Conservation (phyloP, 2,888 invertebrate species). For the Corbicula japonica region DNA sequence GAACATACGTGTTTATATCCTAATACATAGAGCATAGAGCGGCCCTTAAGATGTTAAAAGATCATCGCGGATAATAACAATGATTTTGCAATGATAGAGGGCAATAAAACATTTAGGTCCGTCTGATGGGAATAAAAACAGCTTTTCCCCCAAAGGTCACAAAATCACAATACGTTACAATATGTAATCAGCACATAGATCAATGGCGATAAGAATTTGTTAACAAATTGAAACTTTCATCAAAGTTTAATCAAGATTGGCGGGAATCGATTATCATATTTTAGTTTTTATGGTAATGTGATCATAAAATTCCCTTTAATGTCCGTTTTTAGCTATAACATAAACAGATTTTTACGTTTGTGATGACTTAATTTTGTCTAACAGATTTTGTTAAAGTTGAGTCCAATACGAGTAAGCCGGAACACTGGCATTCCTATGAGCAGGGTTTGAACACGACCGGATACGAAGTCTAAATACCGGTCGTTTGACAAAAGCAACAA, state of each 20-base stretch:
- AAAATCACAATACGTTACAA: constrained; percentile 43
- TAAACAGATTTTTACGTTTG: no score
- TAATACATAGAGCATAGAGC: constrained; percentile 51
- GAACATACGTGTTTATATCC: constrained; percentile 64
- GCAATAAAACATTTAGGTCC: constrained; percentile 50
- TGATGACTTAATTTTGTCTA: no score
- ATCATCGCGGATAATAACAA: constrained; percentile 58
- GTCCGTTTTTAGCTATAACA: neutral
- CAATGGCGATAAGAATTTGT: constrained; percentile 32
- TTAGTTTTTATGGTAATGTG: no score
- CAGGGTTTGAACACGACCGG: no score
- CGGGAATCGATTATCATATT: constrained; percentile 35
- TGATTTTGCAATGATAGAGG: constrained; percentile 61
- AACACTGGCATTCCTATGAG: no score
- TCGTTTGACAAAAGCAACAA: no score
- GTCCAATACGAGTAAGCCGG: no score
- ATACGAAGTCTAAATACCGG: no score
- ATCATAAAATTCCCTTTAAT: neutral
- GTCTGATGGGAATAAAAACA: constrained; percentile 30
- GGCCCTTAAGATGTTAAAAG: constrained; percentile 50
- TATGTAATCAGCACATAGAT: constrained; percentile 43
- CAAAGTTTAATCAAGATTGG: constrained; percentile 29
- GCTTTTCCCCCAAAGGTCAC: constrained; percentile 36
- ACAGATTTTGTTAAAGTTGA: no score
- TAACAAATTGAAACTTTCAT: constrained; percentile 47